Conservation (phyloP, 2,797 vertebrate genomes). For the Trachurus trachurus region DNA sequence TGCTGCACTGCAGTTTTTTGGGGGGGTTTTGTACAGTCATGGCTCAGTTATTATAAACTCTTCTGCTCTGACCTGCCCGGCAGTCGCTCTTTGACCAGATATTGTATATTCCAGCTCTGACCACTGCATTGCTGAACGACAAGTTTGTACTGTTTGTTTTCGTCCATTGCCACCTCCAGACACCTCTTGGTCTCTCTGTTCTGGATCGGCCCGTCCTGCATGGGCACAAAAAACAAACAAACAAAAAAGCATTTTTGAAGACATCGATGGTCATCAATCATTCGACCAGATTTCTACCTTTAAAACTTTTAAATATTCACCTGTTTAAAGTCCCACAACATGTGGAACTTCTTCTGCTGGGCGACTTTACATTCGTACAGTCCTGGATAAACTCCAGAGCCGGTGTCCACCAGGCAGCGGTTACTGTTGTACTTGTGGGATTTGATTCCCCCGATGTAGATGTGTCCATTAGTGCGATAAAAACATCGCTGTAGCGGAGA, state of each 20-base stretch:
- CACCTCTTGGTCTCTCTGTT: slow-evolving; percentile 81
- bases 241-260: background rate
- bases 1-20: background rate
- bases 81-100: slow-evolving; percentile 45
- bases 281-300: background rate
- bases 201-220: slow-evolving; percentile 71
- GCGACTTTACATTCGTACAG: slow-evolving; percentile 71
- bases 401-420: slow-evolving; percentile 79
- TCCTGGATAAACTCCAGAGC: slow-evolving; percentile 52
- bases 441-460: slow-evolving; percentile 78
- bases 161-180: slow-evolving; percentile 62
- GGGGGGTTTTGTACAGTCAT: background rate
- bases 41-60: background rate
- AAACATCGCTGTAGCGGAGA: slow-evolving; percentile 66
- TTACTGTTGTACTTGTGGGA: slow-evolving; percentile 81
- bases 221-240: slow-evolving; percentile 16
- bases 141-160: slow-evolving; percentile 38
- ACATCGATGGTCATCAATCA: background rate
- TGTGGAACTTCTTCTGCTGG: slow-evolving; percentile 64
- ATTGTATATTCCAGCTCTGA: slow-evolving; percentile 80
- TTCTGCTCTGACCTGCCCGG: background rate
- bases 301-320: slow-evolving; percentile 43
- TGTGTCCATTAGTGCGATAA: slow-evolving; percentile 67
- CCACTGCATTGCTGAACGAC: slow-evolving; percentile 74
- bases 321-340: slow-evolving; percentile 83